phyloP scores from a whole-genome alignment of 1,140 invertebrate species.

The Papilio dardanus region DNA sequence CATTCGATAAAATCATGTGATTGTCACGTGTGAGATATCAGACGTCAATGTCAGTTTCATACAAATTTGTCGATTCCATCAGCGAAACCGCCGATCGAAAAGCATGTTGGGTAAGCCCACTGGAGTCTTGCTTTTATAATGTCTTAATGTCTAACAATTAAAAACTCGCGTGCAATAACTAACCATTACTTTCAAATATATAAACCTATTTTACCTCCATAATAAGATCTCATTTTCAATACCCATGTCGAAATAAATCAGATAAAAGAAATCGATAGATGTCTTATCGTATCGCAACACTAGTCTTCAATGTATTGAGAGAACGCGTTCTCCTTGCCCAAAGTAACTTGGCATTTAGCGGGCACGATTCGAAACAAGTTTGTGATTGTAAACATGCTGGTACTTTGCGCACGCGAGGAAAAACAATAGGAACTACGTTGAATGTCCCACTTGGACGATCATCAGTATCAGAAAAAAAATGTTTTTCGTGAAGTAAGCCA shows the following conservation, averaged over 20 bases:
- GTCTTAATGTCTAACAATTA: no score
- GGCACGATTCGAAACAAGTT: constrained; percentile 23
- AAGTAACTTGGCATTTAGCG: constrained; percentile 32
- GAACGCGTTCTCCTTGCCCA: constrained; percentile 36
- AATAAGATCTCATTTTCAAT: not conserved
- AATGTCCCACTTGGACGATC: not conserved
- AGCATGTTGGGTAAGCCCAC: no score
- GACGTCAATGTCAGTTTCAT: no score
- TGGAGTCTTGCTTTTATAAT: no score
- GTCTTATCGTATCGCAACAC: constrained; percentile 8
- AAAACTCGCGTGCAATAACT: not conserved
- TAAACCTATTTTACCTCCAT: not conserved
- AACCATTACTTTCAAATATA: not conserved
- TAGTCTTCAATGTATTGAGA: constrained; percentile 10
- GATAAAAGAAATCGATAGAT: not conserved
- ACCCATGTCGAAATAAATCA: not conserved
- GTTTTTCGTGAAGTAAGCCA: no score
- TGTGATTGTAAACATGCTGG: constrained; percentile 27
- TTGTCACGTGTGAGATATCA: no score
- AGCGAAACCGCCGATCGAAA: no score
- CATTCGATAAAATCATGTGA: no score
- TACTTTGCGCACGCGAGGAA: constrained; percentile 28
- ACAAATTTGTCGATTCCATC: no score
- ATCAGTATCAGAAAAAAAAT: no score
- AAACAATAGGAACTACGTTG: not conserved